These are phyloP conservation scores for Semicossyphus pulcher DNA, from an alignment of 2,113 vertebrate genomes.

Conservation along the genomic window DNA sequence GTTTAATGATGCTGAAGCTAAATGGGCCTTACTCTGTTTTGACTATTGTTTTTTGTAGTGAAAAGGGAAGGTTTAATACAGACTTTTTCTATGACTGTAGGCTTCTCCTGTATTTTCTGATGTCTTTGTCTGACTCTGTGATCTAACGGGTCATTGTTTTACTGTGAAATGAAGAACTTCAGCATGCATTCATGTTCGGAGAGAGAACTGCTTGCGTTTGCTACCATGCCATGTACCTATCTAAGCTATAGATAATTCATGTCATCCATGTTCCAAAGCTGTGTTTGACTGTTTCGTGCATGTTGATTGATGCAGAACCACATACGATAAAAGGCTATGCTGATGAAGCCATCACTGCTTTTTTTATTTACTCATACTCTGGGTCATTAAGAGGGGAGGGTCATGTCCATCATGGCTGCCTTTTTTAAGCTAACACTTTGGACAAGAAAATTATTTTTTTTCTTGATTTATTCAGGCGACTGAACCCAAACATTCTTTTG, in stretches of 20 bases:
- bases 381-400: not conserved
- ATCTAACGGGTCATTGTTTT: slow-evolving; percentile 33
- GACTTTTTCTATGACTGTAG: slow-evolving; percentile 18
- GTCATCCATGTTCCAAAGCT: slow-evolving; percentile 40
- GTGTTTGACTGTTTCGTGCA: slow-evolving; percentile 56
- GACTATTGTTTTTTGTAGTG: slow-evolving; percentile 22
- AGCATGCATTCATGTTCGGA: slow-evolving; percentile 29
- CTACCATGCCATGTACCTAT: slow-evolving; percentile 25
- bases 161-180: slow-evolving; percentile 57
- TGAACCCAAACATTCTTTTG: not conserved
- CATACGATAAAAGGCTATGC: slow-evolving; percentile 53
- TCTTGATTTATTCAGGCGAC: not conserved
- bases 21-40: slow-evolving; percentile 56
- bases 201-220: slow-evolving; percentile 36
- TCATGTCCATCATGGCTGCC: not conserved
- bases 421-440: not conserved
- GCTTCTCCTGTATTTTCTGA: slow-evolving; percentile 10
- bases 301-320: slow-evolving; percentile 47
- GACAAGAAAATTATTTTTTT: not conserved
- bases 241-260: slow-evolving; percentile 19
- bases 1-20: slow-evolving; percentile 17
- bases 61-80: slow-evolving; percentile 49
- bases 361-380: slow-evolving; percentile 6
- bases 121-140: slow-evolving; percentile 22
- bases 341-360: slow-evolving; percentile 37